Evolutionary conservation across 1,140 invertebrate genomes (phyloP).

Genomic region (Drosophila simulans): DNA sequence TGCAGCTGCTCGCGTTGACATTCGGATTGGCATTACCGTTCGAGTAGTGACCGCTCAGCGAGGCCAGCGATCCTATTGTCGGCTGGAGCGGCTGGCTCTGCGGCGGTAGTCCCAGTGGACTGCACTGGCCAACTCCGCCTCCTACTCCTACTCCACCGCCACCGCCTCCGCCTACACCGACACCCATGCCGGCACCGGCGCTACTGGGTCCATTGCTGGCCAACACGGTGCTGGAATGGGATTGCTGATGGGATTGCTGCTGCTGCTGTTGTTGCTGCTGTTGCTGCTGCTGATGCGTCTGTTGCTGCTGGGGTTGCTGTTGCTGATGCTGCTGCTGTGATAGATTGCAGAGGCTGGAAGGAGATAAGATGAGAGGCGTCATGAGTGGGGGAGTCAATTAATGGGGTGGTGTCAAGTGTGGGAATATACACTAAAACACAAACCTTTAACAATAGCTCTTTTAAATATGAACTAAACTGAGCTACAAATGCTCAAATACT

Average conservation of each 20-base stretch:
- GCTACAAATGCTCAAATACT: too few relatives aligned
- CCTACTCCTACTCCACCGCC: slow-evolving; percentile 33
- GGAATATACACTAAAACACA: neutral
- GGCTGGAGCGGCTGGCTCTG: slow-evolving; percentile 79
- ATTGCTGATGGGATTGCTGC: slow-evolving; percentile 38
- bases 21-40: slow-evolving; percentile 34
- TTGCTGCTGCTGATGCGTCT: slow-evolving; percentile 55
- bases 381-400: neutral
- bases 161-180: slow-evolving; percentile 47
- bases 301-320: slow-evolving; percentile 50
- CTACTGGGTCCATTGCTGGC: slow-evolving; percentile 78
- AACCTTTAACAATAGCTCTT: too few relatives aligned
- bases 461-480: too few relatives aligned
- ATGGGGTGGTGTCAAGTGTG: slow-evolving; percentile 3
- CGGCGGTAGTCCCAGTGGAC: slow-evolving; percentile 71
- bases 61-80: slow-evolving; percentile 68
- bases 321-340: slow-evolving; percentile 43
- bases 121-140: slow-evolving; percentile 63
- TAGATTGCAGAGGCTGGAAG: slow-evolving; percentile 69
- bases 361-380: neutral
- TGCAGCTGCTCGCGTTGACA: slow-evolving; percentile 64
- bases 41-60: slow-evolving; percentile 64
- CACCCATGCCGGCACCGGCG: slow-evolving; percentile 71
- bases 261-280: slow-evolving; percentile 60
- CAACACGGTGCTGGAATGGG: slow-evolving; percentile 72